Evolutionary conservation across 2,888 invertebrate genomes (phyloP).

Genomic region (Chrysolina oricalcia): DNA sequence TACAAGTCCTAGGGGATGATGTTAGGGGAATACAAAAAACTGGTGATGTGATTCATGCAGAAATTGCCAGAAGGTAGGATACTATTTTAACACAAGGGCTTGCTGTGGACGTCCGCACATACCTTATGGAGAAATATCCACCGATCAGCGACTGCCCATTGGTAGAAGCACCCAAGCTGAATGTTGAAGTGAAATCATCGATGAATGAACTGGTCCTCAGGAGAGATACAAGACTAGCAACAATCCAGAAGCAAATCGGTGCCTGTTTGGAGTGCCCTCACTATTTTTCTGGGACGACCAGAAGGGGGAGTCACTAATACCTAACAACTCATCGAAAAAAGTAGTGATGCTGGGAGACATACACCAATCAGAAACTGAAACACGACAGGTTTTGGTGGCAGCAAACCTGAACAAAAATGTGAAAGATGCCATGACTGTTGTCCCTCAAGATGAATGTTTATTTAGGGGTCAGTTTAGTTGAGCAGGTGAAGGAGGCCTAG

Average conservation of each 20-base stretch:
- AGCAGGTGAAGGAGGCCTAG: background rate
- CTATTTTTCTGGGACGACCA: slow-evolving; percentile 22
- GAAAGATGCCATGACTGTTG: background rate
- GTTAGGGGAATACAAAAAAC: background rate
- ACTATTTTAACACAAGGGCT: background rate
- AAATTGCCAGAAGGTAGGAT: background rate
- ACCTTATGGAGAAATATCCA: background rate
- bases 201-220: slow-evolving; percentile 6
- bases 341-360: slow-evolving; percentile 29
- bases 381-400: background rate
- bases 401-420: slow-evolving; percentile 28
- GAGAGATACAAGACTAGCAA: slow-evolving; percentile 29
- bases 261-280: too few species aligned
- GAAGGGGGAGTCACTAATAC: slow-evolving; percentile 19
- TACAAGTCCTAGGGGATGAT: background rate
- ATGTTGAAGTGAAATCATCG: background rate
- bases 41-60: background rate
- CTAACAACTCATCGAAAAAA: slow-evolving; percentile 26
- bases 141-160: background rate
- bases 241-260: slow-evolving; percentile 28
- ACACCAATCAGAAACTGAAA: slow-evolving; percentile 34
- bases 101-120: background rate
- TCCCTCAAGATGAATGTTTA: background rate
- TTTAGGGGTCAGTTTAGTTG: background rate
- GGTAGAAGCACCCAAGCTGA: background rate